Conservation (phyloP, 2,888 invertebrate genomes). For the Harmothoe impar region DNA sequence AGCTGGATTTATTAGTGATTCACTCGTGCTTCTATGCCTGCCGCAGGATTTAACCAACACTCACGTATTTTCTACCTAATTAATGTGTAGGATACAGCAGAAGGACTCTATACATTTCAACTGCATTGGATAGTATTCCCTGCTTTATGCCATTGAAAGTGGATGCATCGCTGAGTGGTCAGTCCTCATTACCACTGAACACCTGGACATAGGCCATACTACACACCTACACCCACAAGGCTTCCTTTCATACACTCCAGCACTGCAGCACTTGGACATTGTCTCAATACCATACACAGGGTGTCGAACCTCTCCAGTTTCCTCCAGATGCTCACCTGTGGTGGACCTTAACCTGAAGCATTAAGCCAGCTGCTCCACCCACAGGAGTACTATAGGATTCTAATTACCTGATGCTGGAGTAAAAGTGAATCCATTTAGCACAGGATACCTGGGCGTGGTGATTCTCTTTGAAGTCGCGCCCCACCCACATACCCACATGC, state of each 20-base stretch:
- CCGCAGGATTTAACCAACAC: too few relatives aligned
- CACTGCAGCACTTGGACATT: not conserved
- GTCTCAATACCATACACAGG: not conserved
- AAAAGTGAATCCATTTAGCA: conserved; percentile 17
- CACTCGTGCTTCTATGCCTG: too few relatives aligned
- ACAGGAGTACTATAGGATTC: not conserved
- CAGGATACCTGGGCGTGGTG: conserved; percentile 6
- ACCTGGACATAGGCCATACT: not conserved
- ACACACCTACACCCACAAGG: not conserved
- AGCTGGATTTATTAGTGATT: too few relatives aligned
- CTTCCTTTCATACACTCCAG: not conserved
- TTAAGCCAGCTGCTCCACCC: not conserved
- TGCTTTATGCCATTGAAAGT: too few relatives aligned
- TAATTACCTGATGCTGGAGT: not conserved
- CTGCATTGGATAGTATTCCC: too few relatives aligned
- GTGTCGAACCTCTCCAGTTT: not conserved
- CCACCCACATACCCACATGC: not conserved
- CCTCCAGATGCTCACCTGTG: not conserved
- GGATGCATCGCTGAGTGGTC: not conserved
- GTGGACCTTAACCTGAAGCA: not conserved
- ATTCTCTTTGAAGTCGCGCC: not conserved
- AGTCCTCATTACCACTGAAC: not conserved
- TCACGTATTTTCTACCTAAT: too few relatives aligned
- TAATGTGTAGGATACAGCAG: too few relatives aligned
- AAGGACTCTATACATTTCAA: too few relatives aligned